phyloP scores from a whole-genome alignment of 2,888 invertebrate species.

The Ectemnius cavifrons region DNA sequence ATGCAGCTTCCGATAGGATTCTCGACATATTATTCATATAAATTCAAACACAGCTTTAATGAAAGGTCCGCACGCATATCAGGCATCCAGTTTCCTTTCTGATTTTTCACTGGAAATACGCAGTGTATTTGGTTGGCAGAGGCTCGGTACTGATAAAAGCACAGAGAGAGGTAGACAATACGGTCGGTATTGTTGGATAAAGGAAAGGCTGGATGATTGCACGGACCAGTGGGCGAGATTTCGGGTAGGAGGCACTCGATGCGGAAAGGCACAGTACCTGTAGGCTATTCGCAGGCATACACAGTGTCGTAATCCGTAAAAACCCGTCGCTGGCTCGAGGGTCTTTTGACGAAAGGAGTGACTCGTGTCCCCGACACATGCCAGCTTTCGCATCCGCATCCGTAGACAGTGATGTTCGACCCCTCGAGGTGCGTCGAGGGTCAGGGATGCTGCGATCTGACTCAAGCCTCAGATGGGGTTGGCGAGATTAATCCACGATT shows the following conservation, averaged over 20 bases:
- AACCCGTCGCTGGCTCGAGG: conserved; percentile 45
- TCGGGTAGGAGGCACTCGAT: conserved; percentile 9
- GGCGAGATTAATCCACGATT: conserved; percentile 78
- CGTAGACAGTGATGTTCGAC: conserved; percentile 59
- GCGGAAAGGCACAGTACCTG: conserved; percentile 38
- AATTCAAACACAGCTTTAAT: background rate
- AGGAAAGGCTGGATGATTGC: background rate
- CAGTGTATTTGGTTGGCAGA: no score
- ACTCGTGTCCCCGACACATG: conserved; percentile 73
- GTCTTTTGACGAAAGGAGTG: conserved; percentile 64
- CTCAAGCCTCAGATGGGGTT: conserved; percentile 64
- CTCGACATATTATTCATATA: background rate
- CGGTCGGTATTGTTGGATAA: no score
- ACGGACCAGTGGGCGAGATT: background rate
- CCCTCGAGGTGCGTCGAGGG: conserved; percentile 62
- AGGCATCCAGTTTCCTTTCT: background rate
- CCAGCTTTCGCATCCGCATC: conserved; percentile 67
- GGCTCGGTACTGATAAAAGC: no score
- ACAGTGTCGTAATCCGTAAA: conserved; percentile 66
- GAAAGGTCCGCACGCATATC: background rate
- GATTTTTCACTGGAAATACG: no score
- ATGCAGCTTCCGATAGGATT: background rate
- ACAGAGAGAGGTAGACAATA: no score
- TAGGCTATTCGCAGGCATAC: conserved; percentile 28
- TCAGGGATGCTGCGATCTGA: conserved; percentile 60